Base-by-base conservation (phyloP, 1,140 invertebrate genomes). In the Dinothrombium tinctorium region DNA sequence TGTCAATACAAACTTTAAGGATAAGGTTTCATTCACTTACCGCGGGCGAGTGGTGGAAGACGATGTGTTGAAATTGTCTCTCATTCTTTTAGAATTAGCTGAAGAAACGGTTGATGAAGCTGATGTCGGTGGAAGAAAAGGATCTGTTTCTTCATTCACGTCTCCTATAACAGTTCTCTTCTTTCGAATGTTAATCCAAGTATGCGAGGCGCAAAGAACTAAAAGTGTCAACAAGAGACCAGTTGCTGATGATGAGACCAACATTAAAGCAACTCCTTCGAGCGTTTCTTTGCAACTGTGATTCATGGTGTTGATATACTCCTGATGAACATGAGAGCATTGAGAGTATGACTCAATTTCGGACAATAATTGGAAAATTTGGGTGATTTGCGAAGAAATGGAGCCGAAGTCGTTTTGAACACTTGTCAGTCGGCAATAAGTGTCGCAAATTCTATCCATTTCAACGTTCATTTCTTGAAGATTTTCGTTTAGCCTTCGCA, bases 151-250 rank as follows among this genome's bases (percentile, higher is more conserved):
- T 51, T 75, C 73, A 42, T 72, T 70, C 55, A 73, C 72, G 56
- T 73, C 71, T 52, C 67, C 33, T 8, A n/a, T 25, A 45, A 19
- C n/a, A 9, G 33, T 56, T 37, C 33, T 78, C 76, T 76, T 78
- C 57, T 82, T 84, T 55, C 81, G 72, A 50, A 89, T 84, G 54
- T 89, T 87, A 53, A 90, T 89, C 84, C 84, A 92, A 1, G 82
- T 84, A 53, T 89, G 82, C 15, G 82, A 89, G 53, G 87, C 82
- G 20, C 89, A 72, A 69, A 83, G 81, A 21, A 90, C 83, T 40
- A 90, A 71, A 12, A 84, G 69, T 0, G 83, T 87, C 55, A 90
- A 75, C 45, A 89, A 65, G 33, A 89, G 66, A 22, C 82, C 83
- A 38, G 80, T 75, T 19, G 73, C 68, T 20, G 78, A 66, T 40